Evolutionary conservation across 2,888 invertebrate genomes (phyloP), one percentile per base, ranked within the genome.

Genomic region (Spodoptera picta): DNA sequence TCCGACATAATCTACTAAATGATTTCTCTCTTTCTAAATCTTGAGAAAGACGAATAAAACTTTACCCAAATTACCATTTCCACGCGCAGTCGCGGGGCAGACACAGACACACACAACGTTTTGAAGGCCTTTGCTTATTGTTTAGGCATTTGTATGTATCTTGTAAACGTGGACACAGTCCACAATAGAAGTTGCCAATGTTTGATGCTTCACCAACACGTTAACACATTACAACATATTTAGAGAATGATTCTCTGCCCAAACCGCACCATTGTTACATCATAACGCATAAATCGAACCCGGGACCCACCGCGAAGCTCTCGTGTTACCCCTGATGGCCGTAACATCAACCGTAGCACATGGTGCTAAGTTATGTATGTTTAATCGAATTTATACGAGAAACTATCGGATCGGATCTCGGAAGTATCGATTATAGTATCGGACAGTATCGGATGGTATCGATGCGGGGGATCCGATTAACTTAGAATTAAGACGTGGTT

Each of bases 331-430:
- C 55, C 57, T 59, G 71, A 77, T 73, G 69, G 71, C 56, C 71
- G 59, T 56, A 63, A 70, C 69, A 52, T 43, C 44, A 46, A 47
- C n/a, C n/a, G n/a, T n/a, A 52, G 65, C 53, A 53, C 47, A 69
- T 47, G 75, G 54, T 51, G 51, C 76, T 63, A 63, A 76, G 44
- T 68, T 69, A 77, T 69, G 52, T 31, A 31, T 65, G 64, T 60
- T 54, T 56, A 69, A 51, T 56, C 61, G 56, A 71, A 7, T 68
- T 62, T 60, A 76, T 60, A 70, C 59, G 50, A 65, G 57, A 69
- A 80, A 65, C 63, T 69, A 73, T 77, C 67, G 46, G 67, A 70
- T 80, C 77, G 77, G 77, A 78, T 77, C 78, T 78, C 77, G 77
- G 77, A 78, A 78, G 77, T 78, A 80, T 78, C 78, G 78, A 74